These are phyloP conservation scores for Cyrtorhinus lividipennis DNA, from an alignment of 1,140 invertebrate genomes.

Conservation along the genomic window DNA sequence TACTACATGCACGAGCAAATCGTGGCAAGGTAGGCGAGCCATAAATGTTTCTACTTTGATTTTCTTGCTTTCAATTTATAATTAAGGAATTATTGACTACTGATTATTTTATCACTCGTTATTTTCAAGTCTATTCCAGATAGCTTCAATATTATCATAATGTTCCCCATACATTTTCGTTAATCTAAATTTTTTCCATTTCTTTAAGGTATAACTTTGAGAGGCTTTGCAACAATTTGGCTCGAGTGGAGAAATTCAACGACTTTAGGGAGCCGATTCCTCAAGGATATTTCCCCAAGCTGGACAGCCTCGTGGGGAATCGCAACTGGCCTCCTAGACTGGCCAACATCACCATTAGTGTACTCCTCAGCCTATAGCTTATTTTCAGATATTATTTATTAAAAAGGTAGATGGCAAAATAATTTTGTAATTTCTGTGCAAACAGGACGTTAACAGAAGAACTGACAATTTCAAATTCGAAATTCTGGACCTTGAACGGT, in stretches of 20 bases:
- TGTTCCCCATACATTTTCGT: too few relatives aligned
- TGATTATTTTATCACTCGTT: too few relatives aligned
- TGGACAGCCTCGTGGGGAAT: constrained; percentile 45
- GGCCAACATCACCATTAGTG: constrained; percentile 38
- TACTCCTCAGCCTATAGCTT: too few relatives aligned
- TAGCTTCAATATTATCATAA: too few relatives aligned
- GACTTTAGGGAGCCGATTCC: constrained; percentile 43
- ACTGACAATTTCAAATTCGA: constrained; percentile 47
- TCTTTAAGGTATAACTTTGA: constrained; percentile 49
- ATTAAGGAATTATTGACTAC: too few relatives aligned
- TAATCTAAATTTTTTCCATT: too few relatives aligned
- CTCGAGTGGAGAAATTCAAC: constrained; percentile 38
- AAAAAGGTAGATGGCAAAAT: too few relatives aligned
- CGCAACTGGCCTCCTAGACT: constrained; percentile 44
- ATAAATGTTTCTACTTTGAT: too few relatives aligned
- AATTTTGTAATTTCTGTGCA: too few relatives aligned
- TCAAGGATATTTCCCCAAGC: constrained; percentile 54
- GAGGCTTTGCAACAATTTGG: constrained; percentile 42
- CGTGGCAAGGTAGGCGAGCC: constrained; percentile 32
- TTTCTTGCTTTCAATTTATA: too few relatives aligned
- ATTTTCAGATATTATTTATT: constrained; percentile 54
- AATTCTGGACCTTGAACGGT: constrained; percentile 50
- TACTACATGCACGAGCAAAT: constrained; percentile 61
- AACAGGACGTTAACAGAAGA: constrained; percentile 50
- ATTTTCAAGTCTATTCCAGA: too few relatives aligned